A percentile compares a stretch with the other conserved stretches of the same genome.
Evolutionary conservation across 2,797 vertebrate species (phyloP).

Genomic region (Eulemur mongoz): DNA sequence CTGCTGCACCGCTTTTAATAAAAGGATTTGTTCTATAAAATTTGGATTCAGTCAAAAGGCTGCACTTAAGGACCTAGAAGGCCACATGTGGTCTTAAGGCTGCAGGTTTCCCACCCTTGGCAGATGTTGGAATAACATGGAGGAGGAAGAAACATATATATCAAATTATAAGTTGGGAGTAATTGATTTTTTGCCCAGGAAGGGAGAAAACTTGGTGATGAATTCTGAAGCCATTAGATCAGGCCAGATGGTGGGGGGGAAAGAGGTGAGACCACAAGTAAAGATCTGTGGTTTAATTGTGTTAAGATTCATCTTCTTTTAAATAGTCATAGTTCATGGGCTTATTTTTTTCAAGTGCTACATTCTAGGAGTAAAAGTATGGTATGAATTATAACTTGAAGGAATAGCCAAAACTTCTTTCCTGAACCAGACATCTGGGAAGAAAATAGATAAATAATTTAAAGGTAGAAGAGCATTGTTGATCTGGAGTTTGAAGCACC

Average conservation of each 20-base stretch:
- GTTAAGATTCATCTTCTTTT: neutral
- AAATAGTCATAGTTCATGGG: neutral
- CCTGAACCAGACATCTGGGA: neutral
- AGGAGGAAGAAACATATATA: neutral
- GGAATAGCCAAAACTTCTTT: neutral
- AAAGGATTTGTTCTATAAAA: too few relatives aligned
- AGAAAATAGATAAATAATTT: conserved; percentile 23
- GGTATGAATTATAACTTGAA: neutral
- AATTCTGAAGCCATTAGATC: neutral
- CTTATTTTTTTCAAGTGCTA: neutral
- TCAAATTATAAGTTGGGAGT: neutral
- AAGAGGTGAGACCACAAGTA: neutral
- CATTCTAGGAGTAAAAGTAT: neutral
- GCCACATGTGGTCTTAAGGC: too few relatives aligned
- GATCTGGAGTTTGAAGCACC: neutral
- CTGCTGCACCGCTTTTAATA: too few relatives aligned
- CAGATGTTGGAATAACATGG: neutral
- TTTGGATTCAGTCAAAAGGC: too few relatives aligned
- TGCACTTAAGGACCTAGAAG: too few relatives aligned
- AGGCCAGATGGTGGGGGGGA: neutral
- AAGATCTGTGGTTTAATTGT: neutral
- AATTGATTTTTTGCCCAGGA: neutral
- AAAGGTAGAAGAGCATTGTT: neutral
- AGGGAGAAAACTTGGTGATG: neutral
- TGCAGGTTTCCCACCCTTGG: too few relatives aligned